Conservation (phyloP, 2,113 vertebrate genomes). For the Lophura nycthemera region DNA sequence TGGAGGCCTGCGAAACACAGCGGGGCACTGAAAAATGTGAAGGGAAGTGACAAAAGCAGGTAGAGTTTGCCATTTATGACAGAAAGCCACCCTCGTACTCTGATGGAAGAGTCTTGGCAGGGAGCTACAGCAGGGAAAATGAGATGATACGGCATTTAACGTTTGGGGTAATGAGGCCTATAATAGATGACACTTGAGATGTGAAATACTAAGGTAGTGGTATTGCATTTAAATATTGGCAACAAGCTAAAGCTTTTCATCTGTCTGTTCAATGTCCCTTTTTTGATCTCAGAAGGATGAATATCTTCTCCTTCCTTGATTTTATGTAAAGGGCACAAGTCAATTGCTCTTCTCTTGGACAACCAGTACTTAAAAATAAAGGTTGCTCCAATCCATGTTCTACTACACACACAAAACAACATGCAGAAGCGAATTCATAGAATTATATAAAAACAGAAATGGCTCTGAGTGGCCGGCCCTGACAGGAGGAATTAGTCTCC, state of each 20-base stretch:
- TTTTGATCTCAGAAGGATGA: not conserved
- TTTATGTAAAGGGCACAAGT: not conserved
- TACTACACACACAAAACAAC: not conserved
- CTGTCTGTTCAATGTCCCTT: not conserved
- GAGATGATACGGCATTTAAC: slow-evolving; percentile 62
- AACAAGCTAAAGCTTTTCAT: slow-evolving; percentile 55
- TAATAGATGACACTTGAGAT: slow-evolving; percentile 75
- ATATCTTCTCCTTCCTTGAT: not conserved
- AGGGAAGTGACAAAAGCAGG: not conserved
- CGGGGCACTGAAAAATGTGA: not conserved
- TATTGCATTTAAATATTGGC: slow-evolving; percentile 76
- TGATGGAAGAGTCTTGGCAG: slow-evolving; percentile 55
- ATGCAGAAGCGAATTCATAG: not conserved
- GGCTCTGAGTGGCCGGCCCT: slow-evolving; percentile 30
- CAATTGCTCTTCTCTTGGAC: not conserved
- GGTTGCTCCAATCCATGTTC: not conserved
- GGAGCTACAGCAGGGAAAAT: slow-evolving; percentile 51
- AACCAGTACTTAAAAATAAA: slow-evolving; percentile 11
- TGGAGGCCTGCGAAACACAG: slow-evolving; percentile 28
- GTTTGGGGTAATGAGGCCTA: slow-evolving; percentile 76
- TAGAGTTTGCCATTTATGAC: slow-evolving; percentile 10
- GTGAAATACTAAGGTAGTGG: slow-evolving; percentile 60
- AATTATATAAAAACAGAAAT: not conserved
- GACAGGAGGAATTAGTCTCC: slow-evolving; percentile 23
- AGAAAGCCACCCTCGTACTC: slow-evolving; percentile 25